Evolutionary conservation across 2,888 invertebrate genomes (phyloP), one percentile per base, ranked within the genome.

Genomic region (Sycophila texana): DNA sequence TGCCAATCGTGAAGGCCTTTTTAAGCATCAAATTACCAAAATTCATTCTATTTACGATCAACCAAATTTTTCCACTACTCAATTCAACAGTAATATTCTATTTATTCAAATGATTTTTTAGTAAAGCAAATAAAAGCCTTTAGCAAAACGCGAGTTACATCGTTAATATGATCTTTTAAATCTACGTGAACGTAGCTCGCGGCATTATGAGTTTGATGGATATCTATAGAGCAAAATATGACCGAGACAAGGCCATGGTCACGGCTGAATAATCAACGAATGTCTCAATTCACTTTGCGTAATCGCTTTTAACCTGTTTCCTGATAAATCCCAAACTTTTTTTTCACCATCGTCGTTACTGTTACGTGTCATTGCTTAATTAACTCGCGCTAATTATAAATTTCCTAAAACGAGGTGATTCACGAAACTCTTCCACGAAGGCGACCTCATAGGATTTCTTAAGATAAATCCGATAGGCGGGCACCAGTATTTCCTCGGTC

Each of bases 231-330:
- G 61, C 20, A 39, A 16, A 22, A 77, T 77, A 82, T 83, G 84
- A 83, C 83, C 83, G 81, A 70, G 65, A 47, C 84, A 86, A 87
- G 87, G 87, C 84, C 86, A 86, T 55, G 87, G 86, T 87, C 85
- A 86, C 79, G 85, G 84, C 81, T 82, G 83, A 83, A 57, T 83
- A 84, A 84, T 84, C 86, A 82, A 80, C 82, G 79, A 82, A 82
- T 83, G 53, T 79, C 71, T 79, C 81, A 68, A 58, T 71, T 61
- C 66, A 20, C 47, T 84, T 85, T 86, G 84, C 82, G 84, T 84
- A 86, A 86, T 74, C 67, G 55, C 65, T 67, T 47, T 47, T 13
- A 73, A 79, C 77, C 74, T 67, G 67, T 81, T 82, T 80, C 73
- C 60, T n/a, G 51, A 58, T 10, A 39, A 39, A 39, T 39, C 39